These are phyloP conservation scores for Bradypodion ventrale DNA, from an alignment of 2,797 vertebrate genomes.

Conservation along the genomic window DNA sequence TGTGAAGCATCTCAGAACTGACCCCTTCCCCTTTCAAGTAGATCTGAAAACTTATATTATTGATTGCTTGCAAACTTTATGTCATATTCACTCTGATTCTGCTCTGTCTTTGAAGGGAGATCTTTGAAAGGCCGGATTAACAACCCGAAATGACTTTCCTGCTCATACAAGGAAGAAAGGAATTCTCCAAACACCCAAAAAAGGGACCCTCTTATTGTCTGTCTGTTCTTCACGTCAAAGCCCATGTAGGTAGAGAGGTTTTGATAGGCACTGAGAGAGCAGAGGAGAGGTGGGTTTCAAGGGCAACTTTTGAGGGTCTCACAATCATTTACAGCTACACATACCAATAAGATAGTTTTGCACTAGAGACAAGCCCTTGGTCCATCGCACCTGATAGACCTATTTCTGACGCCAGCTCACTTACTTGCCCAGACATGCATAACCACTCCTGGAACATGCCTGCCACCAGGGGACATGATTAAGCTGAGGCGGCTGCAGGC, in stretches of 20 bases:
- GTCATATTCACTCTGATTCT: slow-evolving; percentile 18
- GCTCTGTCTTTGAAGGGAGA: slow-evolving; percentile 45
- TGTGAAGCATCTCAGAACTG: slow-evolving; percentile 54
- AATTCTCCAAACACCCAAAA: slow-evolving; percentile 13
- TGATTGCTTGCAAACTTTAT: slow-evolving; percentile 50
- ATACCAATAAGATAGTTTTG: too few species aligned
- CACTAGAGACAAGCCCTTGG: too few species aligned
- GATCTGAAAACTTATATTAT: slow-evolving; percentile 57
- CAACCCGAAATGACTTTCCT: not conserved
- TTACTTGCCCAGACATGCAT: too few species aligned
- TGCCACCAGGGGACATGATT: too few species aligned
- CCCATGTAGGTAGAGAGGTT: not conserved
- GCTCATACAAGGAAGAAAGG: slow-evolving; percentile 7
- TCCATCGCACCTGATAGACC: too few species aligned
- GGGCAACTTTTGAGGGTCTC: slow-evolving; percentile 17
- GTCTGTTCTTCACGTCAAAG: not conserved
- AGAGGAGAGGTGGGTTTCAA: accelerated
- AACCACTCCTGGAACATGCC: too few species aligned
- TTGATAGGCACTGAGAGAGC: not conserved
- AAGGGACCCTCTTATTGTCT: not conserved
- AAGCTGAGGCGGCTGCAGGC: too few species aligned
- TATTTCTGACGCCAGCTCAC: too few species aligned
- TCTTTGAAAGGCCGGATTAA: not conserved
- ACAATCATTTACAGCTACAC: too few species aligned
- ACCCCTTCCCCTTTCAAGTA: slow-evolving; percentile 59